A percentile compares a stretch with the other conserved stretches of the same genome.
These are phyloP conservation scores for Ophioderma brevispina DNA, from an alignment of 35 echinoderm and acorn worm species.

Conservation along the genomic window DNA sequence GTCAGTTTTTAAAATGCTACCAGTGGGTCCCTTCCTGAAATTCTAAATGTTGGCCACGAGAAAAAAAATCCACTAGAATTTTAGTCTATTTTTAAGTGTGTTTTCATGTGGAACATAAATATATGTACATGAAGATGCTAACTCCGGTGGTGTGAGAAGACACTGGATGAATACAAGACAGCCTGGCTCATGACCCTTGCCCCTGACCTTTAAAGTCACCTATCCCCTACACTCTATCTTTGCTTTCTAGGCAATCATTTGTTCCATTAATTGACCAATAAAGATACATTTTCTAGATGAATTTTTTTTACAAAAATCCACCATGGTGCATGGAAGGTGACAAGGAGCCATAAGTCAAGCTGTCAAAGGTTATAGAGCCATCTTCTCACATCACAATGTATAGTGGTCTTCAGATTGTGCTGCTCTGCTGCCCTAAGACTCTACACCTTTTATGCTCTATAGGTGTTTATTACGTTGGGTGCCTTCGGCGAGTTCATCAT, in stretches of 20 bases:
- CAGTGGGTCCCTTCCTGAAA: too few relatives aligned
- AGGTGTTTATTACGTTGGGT: not conserved
- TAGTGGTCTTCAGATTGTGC: slow-evolving; percentile 31
- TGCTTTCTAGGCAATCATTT: too few relatives aligned
- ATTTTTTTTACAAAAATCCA: too few relatives aligned
- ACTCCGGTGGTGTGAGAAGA: not conserved
- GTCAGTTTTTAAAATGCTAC: too few relatives aligned
- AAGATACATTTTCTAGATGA: too few relatives aligned
- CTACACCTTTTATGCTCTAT: slow-evolving; percentile 18
- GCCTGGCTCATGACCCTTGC: not conserved
- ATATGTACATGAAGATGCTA: slow-evolving; percentile 5
- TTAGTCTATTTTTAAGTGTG: too few relatives aligned
- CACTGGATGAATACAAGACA: not conserved
- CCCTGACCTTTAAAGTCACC: not conserved
- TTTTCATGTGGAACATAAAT: not conserved
- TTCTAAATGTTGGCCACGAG: too few relatives aligned
- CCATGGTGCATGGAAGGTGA: too few relatives aligned
- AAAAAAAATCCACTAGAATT: too few relatives aligned
- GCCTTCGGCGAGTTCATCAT: not conserved
- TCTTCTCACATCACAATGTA: slow-evolving; percentile 29
- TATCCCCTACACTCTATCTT: too few relatives aligned
- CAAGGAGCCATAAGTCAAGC: not conserved
- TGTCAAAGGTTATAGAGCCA: not conserved
- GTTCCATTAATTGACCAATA: too few relatives aligned
- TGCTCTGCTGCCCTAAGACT: slow-evolving; percentile 33